Evolutionary conservation across 2,888 invertebrate genomes (phyloP).

Genomic region (Drosophila vallismaia): DNA sequence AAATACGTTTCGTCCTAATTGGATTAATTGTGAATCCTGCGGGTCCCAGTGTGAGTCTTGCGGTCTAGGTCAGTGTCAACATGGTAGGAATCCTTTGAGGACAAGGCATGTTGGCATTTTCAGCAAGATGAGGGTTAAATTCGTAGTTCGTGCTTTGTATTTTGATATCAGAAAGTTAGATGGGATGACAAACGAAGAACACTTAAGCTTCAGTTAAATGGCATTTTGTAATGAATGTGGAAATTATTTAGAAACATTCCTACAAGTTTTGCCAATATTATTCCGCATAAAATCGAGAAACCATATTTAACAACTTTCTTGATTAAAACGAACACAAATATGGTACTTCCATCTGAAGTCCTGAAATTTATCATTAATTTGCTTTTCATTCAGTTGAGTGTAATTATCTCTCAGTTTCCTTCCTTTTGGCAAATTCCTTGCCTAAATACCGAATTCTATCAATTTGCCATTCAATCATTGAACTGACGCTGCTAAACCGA

Average conservation of each 20-base stretch:
- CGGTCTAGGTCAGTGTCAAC: slow-evolving; percentile 52
- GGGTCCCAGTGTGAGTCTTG: slow-evolving; percentile 33
- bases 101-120: slow-evolving; percentile 8
- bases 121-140: slow-evolving; percentile 7
- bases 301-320: slow-evolving; percentile 4
- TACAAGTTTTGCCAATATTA: background rate
- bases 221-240: background rate
- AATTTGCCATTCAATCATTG: slow-evolving; percentile 57
- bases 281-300: background rate
- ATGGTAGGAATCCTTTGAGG: slow-evolving; percentile 22
- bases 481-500: slow-evolving; percentile 57
- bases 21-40: slow-evolving; percentile 61
- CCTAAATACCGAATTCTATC: slow-evolving; percentile 51
- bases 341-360: background rate
- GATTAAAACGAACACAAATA: slow-evolving; percentile 21
- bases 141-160: slow-evolving; percentile 3
- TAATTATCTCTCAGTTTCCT: slow-evolving; percentile 5
- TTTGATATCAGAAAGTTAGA: background rate
- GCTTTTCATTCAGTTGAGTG: slow-evolving; percentile 1
- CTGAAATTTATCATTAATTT: slow-evolving; percentile 7
- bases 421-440: slow-evolving; percentile 2
- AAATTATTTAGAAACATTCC: background rate
- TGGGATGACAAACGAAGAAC: background rate
- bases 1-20: slow-evolving; percentile 58
- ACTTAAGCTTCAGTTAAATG: background rate